Conservation (phyloP, 2,888 invertebrate genomes). For the Ornithoptera alexandrae region DNA sequence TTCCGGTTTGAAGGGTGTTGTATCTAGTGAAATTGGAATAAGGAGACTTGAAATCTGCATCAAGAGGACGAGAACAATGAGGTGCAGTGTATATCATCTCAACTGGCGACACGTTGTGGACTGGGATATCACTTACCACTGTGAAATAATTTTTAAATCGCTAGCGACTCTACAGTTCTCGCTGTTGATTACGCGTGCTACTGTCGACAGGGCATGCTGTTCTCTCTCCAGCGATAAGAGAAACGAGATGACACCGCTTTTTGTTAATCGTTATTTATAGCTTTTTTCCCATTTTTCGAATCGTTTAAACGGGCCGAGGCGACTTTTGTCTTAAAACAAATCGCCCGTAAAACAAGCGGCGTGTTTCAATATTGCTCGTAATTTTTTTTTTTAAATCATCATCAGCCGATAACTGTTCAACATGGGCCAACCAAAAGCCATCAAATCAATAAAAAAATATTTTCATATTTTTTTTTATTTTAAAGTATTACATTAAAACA, state of each 20-base stretch:
- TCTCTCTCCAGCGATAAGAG: slow-evolving; percentile 60
- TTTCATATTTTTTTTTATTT: too few species aligned
- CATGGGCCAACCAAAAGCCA: too few species aligned
- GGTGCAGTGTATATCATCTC: too few species aligned
- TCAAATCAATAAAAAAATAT: too few species aligned
- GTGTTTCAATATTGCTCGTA: slow-evolving; percentile 46
- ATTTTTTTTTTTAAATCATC: neutral
- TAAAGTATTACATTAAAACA: too few species aligned
- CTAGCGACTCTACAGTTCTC: slow-evolving; percentile 47
- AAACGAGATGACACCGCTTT: slow-evolving; percentile 76
- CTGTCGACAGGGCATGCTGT: slow-evolving; percentile 44
- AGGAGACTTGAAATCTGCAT: too few species aligned
- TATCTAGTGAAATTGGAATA: too few species aligned
- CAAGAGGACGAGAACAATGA: too few species aligned
- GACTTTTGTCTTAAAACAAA: slow-evolving; percentile 67
- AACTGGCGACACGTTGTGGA: too few species aligned
- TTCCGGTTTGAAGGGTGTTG: too few species aligned
- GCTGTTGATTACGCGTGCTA: slow-evolving; percentile 49
- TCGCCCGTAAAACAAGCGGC: slow-evolving; percentile 48
- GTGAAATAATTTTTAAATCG: neutral
- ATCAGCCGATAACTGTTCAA: too few species aligned
- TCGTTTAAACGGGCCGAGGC: slow-evolving; percentile 52
- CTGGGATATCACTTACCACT: too few species aligned
- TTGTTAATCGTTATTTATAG: slow-evolving; percentile 77
- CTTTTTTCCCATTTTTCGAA: slow-evolving; percentile 53